These are phyloP conservation scores for Notospermus geniculatus DNA, from an alignment of 1,140 invertebrate genomes.

Conservation along the genomic window DNA sequence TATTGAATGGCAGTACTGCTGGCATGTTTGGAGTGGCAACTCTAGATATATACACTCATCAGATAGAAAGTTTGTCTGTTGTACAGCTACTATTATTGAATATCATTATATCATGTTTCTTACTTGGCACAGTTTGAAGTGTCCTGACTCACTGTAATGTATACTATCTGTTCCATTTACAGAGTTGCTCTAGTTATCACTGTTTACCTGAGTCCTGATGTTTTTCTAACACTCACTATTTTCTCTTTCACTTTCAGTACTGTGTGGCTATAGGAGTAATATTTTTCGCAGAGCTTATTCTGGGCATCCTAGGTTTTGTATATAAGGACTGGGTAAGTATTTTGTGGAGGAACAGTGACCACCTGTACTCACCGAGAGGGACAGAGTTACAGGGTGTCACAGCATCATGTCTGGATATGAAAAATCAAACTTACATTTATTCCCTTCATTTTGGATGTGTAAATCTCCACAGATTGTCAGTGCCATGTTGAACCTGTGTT, in stretches of 20 bases:
- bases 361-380: background rate
- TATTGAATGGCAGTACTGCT: no score
- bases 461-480: no score
- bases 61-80: background rate
- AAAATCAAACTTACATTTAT: no score
- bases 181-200: no score
- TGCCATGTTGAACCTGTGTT: no score
- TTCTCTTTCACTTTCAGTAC: conserved; percentile 70
- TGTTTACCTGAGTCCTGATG: no score
- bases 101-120: background rate
- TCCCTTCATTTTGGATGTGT: no score
- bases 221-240: conserved; percentile 3
- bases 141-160: no score
- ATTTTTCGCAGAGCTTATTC: conserved; percentile 83
- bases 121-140: background rate
- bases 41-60: background rate
- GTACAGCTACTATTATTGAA: background rate
- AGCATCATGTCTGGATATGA: background rate
- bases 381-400: background rate
- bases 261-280: conserved; percentile 87
- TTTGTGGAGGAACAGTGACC: no score
- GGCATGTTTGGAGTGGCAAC: no score
- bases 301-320: conserved; percentile 88
- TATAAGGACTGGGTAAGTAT: conserved; percentile 92
- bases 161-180: no score